phyloP scores from a whole-genome alignment of 2,797 vertebrate species.

The Phataginus tetradactyla region DNA sequence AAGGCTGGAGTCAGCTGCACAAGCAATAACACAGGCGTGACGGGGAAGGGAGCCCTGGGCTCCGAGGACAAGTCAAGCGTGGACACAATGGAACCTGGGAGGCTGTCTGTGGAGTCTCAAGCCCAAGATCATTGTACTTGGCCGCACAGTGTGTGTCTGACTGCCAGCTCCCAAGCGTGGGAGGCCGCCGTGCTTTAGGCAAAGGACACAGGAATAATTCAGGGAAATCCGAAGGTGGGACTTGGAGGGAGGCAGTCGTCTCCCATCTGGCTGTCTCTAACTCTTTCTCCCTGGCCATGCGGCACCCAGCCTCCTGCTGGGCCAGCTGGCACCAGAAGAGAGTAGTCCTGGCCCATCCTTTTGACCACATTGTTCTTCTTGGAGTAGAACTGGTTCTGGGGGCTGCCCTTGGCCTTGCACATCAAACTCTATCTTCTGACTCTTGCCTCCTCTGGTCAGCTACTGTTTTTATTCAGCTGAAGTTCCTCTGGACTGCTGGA shows the following conservation, averaged over 20 bases:
- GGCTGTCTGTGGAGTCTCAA: accelerated
- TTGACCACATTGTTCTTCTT: background rate
- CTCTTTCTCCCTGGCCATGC: background rate
- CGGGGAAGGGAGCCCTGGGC: accelerated
- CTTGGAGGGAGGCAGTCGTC: background rate
- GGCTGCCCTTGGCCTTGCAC: background rate
- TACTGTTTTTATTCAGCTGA: background rate
- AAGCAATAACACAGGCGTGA: accelerated
- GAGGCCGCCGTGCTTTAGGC: background rate
- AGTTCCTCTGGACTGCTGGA: background rate
- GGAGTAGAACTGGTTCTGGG: background rate
- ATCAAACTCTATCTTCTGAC: background rate
- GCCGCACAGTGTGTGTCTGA: accelerated
- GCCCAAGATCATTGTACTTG: background rate
- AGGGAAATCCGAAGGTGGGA: background rate
- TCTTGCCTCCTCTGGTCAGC: background rate
- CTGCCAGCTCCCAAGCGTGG: background rate
- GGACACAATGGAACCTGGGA: background rate
- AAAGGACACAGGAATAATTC: background rate
- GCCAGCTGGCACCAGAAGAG: background rate
- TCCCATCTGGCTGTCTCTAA: background rate
- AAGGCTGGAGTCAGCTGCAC: accelerated
- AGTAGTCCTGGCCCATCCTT: background rate
- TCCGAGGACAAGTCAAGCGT: accelerated
- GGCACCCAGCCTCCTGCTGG: accelerated